Base-by-base conservation (phyloP, 2,888 invertebrate species). In the Aleiodes testaceus region DNA sequence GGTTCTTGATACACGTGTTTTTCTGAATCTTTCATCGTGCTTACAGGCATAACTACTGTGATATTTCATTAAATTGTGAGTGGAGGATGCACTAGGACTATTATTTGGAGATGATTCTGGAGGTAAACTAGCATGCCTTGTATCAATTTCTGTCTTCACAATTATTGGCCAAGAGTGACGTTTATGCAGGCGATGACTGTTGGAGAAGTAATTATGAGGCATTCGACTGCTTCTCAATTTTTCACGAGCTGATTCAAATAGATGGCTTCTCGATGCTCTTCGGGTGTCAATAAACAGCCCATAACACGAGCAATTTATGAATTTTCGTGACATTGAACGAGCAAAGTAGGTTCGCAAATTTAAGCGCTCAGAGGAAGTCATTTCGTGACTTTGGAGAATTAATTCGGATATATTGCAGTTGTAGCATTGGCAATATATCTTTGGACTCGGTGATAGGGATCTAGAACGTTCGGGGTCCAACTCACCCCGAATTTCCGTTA, bases 401-500 rank as follows among this genome's bases (percentile, higher is more conserved):
- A 85, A 76, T 73, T 82, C 81, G 9, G 83, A 82, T 0, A 85
- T 83, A 75, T 83, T 85, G 78, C 84, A 85, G 70, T 85, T 85
- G 77, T 85, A 85, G 72, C 85, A 85, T 49, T 79, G 75, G 75
- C 84, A 84, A 42, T 59, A 12, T 45, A 20, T 22, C 22, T n/a
- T 47, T 22, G 63, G 63, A 9, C 75, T 76, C 0, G 82, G 82
- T 22, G 82, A 83, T 14, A 82, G 73, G 20, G 83, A 83, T 1
- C 81, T 80, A n/a, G 82, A 80, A 11, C 83, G 79, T 74, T 80
- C 78, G 26, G 63, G 61, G 59, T 42, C 45, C 11, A 71, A 69
- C 72, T 72, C 72, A 72, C 69, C 72, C 14, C 67, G 69, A 22
- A 72, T 42, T 63, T 72, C 67, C 16, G 20, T 6, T 45, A 36